Percentiles rank a stretch among this genome's conserved stretches.
Conservation (phyloP, 2,888 invertebrate genomes). For the Temnothorax unifasciatus region DNA sequence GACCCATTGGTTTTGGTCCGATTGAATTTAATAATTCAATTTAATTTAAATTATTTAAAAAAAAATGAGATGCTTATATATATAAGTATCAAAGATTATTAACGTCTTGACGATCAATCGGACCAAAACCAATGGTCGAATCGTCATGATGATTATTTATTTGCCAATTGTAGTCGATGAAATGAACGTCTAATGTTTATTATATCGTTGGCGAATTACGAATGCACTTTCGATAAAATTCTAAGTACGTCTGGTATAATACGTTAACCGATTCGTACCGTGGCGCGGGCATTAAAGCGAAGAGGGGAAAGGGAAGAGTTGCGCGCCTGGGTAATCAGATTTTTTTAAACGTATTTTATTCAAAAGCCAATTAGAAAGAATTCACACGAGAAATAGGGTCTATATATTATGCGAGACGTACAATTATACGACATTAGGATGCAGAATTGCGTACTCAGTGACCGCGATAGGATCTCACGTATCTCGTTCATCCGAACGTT, state of each 20-base stretch:
- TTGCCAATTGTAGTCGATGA: too few species aligned
- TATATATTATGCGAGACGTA: neutral
- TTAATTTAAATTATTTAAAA: too few species aligned
- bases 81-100: too few species aligned
- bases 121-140: too few species aligned
- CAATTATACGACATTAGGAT: neutral
- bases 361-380: conserved; percentile 1
- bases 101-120: too few species aligned
- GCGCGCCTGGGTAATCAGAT: neutral
- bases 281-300: neutral
- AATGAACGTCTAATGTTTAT: too few species aligned
- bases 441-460: neutral
- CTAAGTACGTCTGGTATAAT: neutral
- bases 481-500: neutral
- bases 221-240: neutral
- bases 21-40: too few species aligned
- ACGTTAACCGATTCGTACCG: neutral
- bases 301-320: too few species aligned
- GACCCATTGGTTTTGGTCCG: too few species aligned
- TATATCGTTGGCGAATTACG: too few species aligned
- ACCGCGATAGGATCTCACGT: neutral
- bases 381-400: neutral
- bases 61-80: too few species aligned
- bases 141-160: too few species aligned
- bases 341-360: neutral